phyloP scores from a whole-genome alignment of 2,797 vertebrate genomes.

The Peromyscus aztecus region DNA sequence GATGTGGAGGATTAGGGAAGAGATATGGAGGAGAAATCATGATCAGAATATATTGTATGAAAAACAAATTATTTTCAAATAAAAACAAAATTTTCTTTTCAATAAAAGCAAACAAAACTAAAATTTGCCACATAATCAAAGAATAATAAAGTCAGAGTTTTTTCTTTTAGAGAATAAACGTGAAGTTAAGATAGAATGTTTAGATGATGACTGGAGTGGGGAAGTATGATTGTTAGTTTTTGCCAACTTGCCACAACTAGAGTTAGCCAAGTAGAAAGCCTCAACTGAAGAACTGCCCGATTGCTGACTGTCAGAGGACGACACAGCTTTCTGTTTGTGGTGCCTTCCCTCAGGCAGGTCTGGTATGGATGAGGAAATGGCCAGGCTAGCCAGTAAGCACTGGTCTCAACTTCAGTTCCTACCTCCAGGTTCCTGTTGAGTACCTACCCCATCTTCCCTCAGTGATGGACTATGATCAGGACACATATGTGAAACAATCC shows the following conservation, averaged over 20 bases:
- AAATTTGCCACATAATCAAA: slow-evolving; percentile 18
- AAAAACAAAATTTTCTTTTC: background rate
- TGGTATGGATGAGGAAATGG: too few species aligned
- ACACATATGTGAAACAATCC: fast-evolving
- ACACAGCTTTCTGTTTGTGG: too few species aligned
- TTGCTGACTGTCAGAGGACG: background rate
- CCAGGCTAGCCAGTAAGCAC: background rate
- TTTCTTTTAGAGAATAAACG: slow-evolving; percentile 8
- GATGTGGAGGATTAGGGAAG: background rate
- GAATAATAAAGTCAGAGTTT: slow-evolving; percentile 29
- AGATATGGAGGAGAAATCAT: background rate
- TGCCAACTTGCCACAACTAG: background rate
- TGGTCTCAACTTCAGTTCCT: background rate
- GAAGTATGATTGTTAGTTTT: background rate
- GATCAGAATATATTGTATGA: background rate
- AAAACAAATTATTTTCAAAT: background rate
- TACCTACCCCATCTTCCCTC: too few species aligned
- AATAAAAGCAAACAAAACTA: background rate
- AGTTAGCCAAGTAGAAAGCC: background rate
- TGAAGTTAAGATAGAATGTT: background rate
- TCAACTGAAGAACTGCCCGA: background rate
- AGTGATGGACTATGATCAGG: background rate
- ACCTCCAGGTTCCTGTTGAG: background rate
- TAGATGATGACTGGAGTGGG: background rate
- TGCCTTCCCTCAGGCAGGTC: background rate